Conservation (phyloP, 2,888 invertebrate species). For the Pilophorus perplexus region DNA sequence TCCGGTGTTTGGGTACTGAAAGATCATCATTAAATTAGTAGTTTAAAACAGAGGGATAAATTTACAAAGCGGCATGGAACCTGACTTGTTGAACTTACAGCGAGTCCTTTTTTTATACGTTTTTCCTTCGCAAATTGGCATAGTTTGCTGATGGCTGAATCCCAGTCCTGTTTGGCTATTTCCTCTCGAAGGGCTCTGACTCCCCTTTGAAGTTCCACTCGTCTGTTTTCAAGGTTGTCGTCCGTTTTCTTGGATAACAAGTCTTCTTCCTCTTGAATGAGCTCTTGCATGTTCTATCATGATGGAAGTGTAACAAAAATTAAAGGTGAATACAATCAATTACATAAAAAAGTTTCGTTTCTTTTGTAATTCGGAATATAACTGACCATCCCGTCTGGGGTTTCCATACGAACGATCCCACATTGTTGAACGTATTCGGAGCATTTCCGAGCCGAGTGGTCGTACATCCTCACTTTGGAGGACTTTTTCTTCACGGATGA, state of each 20-base stretch:
- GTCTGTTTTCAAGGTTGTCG: slow-evolving; percentile 24
- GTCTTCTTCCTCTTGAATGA: slow-evolving; percentile 41
- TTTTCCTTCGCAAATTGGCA: slow-evolving; percentile 50
- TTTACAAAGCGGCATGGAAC: too few relatives aligned
- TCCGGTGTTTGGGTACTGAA: too few relatives aligned
- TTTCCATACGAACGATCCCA: slow-evolving; percentile 12
- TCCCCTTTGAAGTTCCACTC: slow-evolving; percentile 37
- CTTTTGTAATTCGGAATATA: too few relatives aligned
- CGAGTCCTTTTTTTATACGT: not conserved
- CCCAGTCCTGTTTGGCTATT: slow-evolving; percentile 54
- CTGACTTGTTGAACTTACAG: too few relatives aligned
- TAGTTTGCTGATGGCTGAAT: slow-evolving; percentile 52
- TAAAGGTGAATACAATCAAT: not conserved
- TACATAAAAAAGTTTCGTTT: too few relatives aligned
- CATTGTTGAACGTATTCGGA: slow-evolving; percentile 16
- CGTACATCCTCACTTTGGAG: slow-evolving; percentile 30
- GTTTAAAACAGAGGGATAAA: too few relatives aligned
- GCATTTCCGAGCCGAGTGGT: slow-evolving; percentile 30
- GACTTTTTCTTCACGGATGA: slow-evolving; percentile 17
- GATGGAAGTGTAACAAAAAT: not conserved
- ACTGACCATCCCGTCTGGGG: not conserved
- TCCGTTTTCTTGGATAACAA: slow-evolving; percentile 33
- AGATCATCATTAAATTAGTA: too few relatives aligned
- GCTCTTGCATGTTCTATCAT: slow-evolving; percentile 37
- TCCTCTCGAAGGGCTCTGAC: slow-evolving; percentile 49